Evolutionary conservation across 2,113 vertebrate species (phyloP).

Genomic region (Mus pahari): DNA sequence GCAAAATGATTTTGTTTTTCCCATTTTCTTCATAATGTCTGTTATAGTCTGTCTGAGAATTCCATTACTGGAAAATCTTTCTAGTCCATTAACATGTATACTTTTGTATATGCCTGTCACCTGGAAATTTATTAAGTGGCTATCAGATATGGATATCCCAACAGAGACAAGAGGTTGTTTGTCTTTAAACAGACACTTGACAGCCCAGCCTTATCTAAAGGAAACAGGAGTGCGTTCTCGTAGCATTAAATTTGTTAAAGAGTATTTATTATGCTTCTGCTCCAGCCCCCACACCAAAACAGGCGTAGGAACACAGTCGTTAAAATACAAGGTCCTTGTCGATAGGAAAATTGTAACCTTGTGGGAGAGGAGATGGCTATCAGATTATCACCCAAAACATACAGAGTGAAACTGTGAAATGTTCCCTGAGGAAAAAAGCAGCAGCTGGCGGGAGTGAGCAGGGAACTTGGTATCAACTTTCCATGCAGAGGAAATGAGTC

Average conservation of each 20-base stretch:
- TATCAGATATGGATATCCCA: neutral
- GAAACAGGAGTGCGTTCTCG: neutral
- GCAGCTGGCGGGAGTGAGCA: neutral
- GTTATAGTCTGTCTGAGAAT: neutral
- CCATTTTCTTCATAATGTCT: neutral
- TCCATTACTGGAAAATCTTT: neutral
- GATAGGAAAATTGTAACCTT: neutral
- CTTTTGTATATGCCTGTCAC: constrained; percentile 23
- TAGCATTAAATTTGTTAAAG: neutral
- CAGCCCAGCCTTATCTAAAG: constrained; percentile 29
- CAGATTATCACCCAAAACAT: neutral
- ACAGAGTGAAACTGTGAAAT: neutral
- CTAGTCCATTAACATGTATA: neutral
- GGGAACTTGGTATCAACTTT: neutral
- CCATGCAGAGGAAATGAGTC: neutral
- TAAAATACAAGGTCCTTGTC: neutral
- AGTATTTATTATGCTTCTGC: neutral
- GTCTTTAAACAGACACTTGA: neutral
- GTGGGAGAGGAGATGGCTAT: neutral
- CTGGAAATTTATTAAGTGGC: constrained; percentile 15
- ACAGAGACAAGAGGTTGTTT: neutral
- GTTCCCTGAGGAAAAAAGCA: neutral
- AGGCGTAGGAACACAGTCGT: neutral
- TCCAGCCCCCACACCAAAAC: neutral
- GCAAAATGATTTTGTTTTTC: neutral